phyloP scores from a whole-genome alignment of 2,888 invertebrate genomes.

The Papilio elwesi region DNA sequence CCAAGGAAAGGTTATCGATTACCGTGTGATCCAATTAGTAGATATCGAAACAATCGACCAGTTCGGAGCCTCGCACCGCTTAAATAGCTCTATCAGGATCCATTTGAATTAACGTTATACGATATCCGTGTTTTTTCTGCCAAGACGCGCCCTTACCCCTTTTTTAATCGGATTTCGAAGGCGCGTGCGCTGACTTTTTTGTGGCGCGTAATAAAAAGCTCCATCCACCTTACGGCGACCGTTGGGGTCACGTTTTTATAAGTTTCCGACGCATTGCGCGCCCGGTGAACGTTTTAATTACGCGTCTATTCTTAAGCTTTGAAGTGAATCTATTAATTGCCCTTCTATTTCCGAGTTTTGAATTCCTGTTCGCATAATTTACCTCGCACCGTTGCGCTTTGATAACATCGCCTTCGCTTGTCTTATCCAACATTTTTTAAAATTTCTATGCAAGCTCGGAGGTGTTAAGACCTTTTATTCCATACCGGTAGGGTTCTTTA shows the following conservation, averaged over 20 bases:
- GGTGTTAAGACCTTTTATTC: conserved; percentile 33
- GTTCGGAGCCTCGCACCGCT: conserved; percentile 68
- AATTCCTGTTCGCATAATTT: conserved; percentile 70
- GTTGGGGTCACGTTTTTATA: conserved; percentile 75
- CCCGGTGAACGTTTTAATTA: conserved; percentile 82
- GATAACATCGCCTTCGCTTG: conserved; percentile 54
- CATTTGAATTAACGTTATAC: conserved; percentile 77
- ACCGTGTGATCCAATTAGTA: conserved; percentile 82
- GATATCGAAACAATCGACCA: conserved; percentile 78
- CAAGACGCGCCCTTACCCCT: conserved; percentile 77
- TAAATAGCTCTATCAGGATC: conserved; percentile 82
- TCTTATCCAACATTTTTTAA: conserved; percentile 36
- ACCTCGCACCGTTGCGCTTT: conserved; percentile 58
- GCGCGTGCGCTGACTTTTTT: conserved; percentile 78
- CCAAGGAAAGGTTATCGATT: conserved; percentile 78
- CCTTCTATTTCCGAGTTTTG: conserved; percentile 53
- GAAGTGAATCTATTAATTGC: conserved; percentile 40
- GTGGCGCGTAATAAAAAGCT: conserved; percentile 68
- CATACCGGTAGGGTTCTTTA: conserved; percentile 17
- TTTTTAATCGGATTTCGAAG: conserved; percentile 80
- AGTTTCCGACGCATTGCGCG: conserved; percentile 64
- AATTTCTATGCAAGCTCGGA: conserved; percentile 15
- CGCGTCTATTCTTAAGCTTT: conserved; percentile 38
- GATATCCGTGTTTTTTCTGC: conserved; percentile 66
- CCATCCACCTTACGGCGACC: conserved; percentile 79